Conservation (phyloP, 2,888 invertebrate genomes). For the Colletes collaris region DNA sequence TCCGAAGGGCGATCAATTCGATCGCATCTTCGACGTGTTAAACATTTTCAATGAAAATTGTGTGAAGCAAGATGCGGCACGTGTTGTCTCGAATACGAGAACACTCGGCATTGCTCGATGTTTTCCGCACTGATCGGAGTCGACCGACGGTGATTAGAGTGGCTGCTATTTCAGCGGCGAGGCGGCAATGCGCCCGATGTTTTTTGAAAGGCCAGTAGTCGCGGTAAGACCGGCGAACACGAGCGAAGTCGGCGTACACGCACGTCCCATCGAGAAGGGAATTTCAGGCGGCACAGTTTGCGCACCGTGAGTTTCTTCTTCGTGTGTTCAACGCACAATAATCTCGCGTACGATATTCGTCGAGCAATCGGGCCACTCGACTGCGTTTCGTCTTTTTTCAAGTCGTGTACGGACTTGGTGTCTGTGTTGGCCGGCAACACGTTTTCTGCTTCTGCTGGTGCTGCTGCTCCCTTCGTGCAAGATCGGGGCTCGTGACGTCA, state of each 20-base stretch:
- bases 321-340: conserved; percentile 37
- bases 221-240: conserved; percentile 75
- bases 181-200: conserved; percentile 70
- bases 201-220: conserved; percentile 75
- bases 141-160: conserved; percentile 59
- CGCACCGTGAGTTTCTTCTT: conserved; percentile 54
- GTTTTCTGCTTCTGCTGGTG: conserved; percentile 66
- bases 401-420: conserved; percentile 24
- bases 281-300: conserved; percentile 57
- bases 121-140: conserved; percentile 67
- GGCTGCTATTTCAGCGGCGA: conserved; percentile 72
- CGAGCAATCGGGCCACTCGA: conserved; percentile 23
- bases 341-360: conserved; percentile 39
- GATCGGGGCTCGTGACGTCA: conserved; percentile 80
- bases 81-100: conserved; percentile 54
- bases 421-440: conserved; percentile 66
- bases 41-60: conserved; percentile 25
- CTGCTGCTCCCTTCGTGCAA: conserved; percentile 72
- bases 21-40: conserved; percentile 31
- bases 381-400: conserved; percentile 16
- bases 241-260: conserved; percentile 73
- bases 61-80: conserved; percentile 43
- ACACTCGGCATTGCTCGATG: conserved; percentile 69
- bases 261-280: conserved; percentile 77
- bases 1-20: conserved; percentile 48